These are phyloP conservation scores for Rhinolophus ferrumequinum DNA, from an alignment of 2,113 vertebrate genomes.

Conservation along the genomic window DNA sequence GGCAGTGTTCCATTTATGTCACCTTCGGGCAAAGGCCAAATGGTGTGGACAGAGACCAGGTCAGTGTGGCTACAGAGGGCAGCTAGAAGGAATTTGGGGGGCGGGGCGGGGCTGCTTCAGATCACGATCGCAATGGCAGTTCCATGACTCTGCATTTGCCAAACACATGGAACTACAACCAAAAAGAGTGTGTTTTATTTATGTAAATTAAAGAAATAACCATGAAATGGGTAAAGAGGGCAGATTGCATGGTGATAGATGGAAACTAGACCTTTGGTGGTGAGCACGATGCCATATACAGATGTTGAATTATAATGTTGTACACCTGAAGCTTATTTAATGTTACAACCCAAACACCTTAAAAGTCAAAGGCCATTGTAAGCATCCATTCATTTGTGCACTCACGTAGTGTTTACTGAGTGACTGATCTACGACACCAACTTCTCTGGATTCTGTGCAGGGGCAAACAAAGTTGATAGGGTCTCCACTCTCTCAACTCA, in stretches of 20 bases:
- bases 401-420: neutral
- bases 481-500: neutral
- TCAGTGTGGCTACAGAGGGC: fast-evolving
- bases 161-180: neutral
- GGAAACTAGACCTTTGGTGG: neutral
- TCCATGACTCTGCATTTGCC: neutral
- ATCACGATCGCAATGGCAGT: fast-evolving
- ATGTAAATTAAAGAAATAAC: neutral
- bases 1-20: fast-evolving
- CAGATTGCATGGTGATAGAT: neutral
- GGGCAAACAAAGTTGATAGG: fast-evolving
- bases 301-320: neutral
- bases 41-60: neutral
- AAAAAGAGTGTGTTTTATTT: neutral
- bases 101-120: too few relatives aligned
- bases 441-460: neutral
- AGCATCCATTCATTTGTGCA: neutral
- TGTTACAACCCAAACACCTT: neutral
- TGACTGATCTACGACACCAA: fast-evolving
- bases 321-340: neutral
- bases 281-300: neutral
- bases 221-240: too few relatives aligned
- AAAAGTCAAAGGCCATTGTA: neutral
- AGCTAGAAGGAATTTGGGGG: fast-evolving
- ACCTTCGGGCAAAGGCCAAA: neutral